These are phyloP conservation scores for Phoxinus dragarum DNA, from an alignment of 2,797 vertebrate genomes.

Conservation along the genomic window DNA sequence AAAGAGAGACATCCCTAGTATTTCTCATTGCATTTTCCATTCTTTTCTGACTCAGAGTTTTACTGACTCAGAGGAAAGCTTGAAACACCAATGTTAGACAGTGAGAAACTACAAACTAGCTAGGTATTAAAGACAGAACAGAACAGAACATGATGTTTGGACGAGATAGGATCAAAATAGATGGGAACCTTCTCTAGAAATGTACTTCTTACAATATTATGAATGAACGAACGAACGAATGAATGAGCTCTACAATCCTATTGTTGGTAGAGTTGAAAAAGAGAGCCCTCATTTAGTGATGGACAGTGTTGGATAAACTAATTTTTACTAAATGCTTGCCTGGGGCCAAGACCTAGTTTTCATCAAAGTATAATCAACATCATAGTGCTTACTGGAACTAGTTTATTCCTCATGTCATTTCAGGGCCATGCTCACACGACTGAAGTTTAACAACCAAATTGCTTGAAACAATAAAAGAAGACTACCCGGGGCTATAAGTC, in stretches of 20 bases:
- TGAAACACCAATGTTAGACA: not conserved
- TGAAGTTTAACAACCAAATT: not conserved
- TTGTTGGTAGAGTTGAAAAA: not conserved
- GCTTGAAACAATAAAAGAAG: not conserved
- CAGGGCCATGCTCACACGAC: not conserved
- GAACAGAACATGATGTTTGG: not conserved
- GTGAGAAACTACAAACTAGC: not conserved
- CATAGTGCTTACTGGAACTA: slow-evolving; percentile 54
- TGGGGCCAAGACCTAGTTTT: slow-evolving; percentile 48
- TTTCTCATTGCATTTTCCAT: not conserved
- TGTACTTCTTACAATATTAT: not conserved
- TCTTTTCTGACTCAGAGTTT: not conserved
- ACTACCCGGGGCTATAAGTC: not conserved
- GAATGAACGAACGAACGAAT: no score
- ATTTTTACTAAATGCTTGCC: slow-evolving; percentile 41
- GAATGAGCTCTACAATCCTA: not conserved
- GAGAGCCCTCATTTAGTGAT: slow-evolving; percentile 13
- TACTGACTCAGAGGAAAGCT: not conserved
- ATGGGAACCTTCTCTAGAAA: not conserved
- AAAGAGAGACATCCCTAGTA: not conserved
- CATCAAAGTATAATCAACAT: slow-evolving; percentile 51
- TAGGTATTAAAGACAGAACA: not conserved
- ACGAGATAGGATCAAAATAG: not conserved
- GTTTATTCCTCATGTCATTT: slow-evolving; percentile 34
- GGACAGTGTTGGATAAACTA: slow-evolving; percentile 23